A percentile compares a stretch with the other conserved stretches of the same genome.
These are phyloP conservation scores for Euphydryas editha DNA, from an alignment of 2,888 invertebrate species.

Conservation along the genomic window DNA sequence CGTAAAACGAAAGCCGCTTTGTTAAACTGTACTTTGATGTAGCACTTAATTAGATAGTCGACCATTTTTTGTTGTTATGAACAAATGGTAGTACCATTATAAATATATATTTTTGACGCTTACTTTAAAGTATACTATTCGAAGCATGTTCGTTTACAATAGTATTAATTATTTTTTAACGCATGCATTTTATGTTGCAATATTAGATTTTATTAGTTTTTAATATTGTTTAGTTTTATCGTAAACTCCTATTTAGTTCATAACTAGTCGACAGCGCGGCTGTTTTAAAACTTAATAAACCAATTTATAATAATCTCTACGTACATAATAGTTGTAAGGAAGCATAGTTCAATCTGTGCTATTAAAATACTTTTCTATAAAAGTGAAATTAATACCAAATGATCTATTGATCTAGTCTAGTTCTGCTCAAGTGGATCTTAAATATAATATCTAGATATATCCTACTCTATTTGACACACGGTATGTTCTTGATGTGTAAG, in stretches of 20 bases:
- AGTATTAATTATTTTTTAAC: constrained; percentile 38
- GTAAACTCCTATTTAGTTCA: constrained; percentile 1
- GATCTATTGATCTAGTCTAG: constrained; percentile 65
- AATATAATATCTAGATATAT: constrained; percentile 22
- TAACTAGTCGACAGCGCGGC: constrained; percentile 48
- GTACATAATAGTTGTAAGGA: constrained; percentile 27
- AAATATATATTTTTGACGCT: constrained; percentile 45
- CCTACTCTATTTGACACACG: constrained; percentile 17
- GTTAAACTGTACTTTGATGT: constrained; percentile 12
- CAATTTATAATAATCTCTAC: constrained; percentile 29
- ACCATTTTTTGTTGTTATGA: constrained; percentile 43
- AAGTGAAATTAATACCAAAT: constrained; percentile 61
- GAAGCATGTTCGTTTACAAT: constrained; percentile 45
- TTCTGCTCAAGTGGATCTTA: constrained; percentile 58
- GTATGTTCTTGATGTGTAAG: constrained; percentile 13
- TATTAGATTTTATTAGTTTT: constrained; percentile 32
- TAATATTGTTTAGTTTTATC: constrained; percentile 10
- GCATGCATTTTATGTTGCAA: constrained; percentile 45
- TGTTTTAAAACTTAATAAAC: constrained; percentile 23
- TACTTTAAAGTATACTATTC: constrained; percentile 35
- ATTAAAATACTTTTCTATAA: not conserved
- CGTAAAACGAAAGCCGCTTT: constrained; percentile 18
- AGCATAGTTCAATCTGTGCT: constrained; percentile 19
- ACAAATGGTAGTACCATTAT: constrained; percentile 48
- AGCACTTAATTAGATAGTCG: constrained; percentile 20